Evolutionary conservation across 2,797 vertebrate species (phyloP), one percentile per base, ranked within the genome.

Genomic region (Euthynnus affinis): DNA sequence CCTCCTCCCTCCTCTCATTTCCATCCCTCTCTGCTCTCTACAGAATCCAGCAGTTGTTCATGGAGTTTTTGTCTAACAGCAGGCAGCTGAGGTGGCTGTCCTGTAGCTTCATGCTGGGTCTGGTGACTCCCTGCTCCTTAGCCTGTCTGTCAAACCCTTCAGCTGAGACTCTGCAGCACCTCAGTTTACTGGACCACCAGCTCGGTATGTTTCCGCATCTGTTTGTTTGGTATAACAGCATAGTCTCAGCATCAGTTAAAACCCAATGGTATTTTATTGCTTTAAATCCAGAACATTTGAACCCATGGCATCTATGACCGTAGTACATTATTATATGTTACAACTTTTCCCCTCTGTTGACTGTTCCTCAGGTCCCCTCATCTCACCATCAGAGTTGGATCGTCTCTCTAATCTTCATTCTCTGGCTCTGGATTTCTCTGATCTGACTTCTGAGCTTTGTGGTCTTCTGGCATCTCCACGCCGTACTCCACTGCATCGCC

Each of bases 151-250:
- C 98, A 56, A 99, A 99, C 78, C 92, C 95, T 71, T 96, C 98
- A 83, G 96, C 98, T 81, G 96, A 95, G 90, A 96, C 96, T 86
- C 96, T 99, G 94, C 96, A 97, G 86, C 98, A 99, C 89, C 96
- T 99, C 88, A 98, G 98, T 92, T 95, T 99, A 81, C 80, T 99
- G 93, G 98, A 99, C 93, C 97, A 97, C 94, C 98, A 97, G 93
- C 93, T 97, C 48, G 93, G 92, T 93, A 74, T 62, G 90, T 72
- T 49, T 49, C 44, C 17, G 8, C 15, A 2, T 23, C 15, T 61
- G 29, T 27, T 51, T 23, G 3, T 25, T 5, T 61, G 34, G 5
- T 56, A 29, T 40, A 1, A 42, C 3, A 22, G 6, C 5, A 37
- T 8, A 49, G 13, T 22, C 15, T 42, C 40, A 29, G 27, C 27